Conservation (phyloP, 2,888 invertebrate species). For the Trissonchulus sp. region DNA sequence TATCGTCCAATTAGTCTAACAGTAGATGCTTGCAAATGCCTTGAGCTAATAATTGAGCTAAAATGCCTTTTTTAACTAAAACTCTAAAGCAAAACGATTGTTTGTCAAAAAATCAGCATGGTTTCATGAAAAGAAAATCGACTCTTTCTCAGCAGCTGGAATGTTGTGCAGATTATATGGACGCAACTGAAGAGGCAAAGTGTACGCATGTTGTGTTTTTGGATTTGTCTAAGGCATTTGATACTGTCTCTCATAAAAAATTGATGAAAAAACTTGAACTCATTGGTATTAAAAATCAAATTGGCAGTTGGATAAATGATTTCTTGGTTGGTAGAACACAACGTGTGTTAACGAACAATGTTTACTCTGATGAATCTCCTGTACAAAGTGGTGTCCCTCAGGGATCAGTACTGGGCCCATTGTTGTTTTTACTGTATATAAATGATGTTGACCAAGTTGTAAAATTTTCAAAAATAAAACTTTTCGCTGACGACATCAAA, state of each 20-base stretch:
- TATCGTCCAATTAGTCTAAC: neutral
- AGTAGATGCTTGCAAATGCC: slow-evolving; percentile 1
- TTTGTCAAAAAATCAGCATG: neutral
- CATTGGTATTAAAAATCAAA: neutral
- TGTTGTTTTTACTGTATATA: neutral
- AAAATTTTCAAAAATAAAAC: neutral
- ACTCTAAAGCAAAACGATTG: neutral
- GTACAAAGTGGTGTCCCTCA: neutral
- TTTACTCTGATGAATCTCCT: neutral
- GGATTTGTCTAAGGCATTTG: neutral
- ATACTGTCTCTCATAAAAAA: neutral
- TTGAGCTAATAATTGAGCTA: neutral
- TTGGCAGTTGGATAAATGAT: neutral
- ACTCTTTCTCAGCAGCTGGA: neutral
- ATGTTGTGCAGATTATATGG: slow-evolving; percentile 4
- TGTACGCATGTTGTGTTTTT: slow-evolving; percentile 1
- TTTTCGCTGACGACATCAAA: neutral
- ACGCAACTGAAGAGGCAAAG: neutral
- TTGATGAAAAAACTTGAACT: neutral
- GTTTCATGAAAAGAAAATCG: neutral
- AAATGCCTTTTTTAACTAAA: neutral
- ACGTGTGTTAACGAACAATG: neutral
- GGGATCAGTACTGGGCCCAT: neutral
- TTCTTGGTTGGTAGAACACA: neutral
- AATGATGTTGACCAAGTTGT: neutral